Base-by-base conservation (phyloP, 2,797 vertebrate species). In the Gallinago stenura region DNA sequence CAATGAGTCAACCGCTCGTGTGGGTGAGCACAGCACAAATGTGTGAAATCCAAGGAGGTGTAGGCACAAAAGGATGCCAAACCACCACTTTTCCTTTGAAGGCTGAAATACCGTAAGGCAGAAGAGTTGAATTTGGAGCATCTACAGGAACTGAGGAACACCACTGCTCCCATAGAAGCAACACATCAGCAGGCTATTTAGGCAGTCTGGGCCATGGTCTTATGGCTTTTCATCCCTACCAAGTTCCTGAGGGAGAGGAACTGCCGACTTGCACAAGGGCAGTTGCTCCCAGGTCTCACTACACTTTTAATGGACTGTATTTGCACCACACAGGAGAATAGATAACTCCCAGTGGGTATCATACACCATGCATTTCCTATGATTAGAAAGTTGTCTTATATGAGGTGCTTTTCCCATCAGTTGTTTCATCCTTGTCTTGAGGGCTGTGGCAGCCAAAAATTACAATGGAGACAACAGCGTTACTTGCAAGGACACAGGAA, bases 1-100 rank as follows among this genome's bases (percentile, higher is more conserved):
- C 39, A 39, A 39, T 39, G 39, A 39, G 39, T 39, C 39, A 39
- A 39, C 39, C 39, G 13, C 39, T 39, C 12, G 39, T 39, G 25
- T 43, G n/a, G 9, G 26, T 56, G 25, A 60, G 16, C 0, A 0
- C 10, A 14, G 12, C 25, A 66, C 5, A 73, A 73, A 70, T 0
- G 3, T 12, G 4, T 35, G 39, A 87, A 87, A 62, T 20, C 12
- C 15, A 43, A 30, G 39, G 41, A 71, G 35, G n/a, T 39, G 24
- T 16, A 43, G 5, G 24, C 35, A 43, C 17, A 50, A 56, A 76
- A 76, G 20, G 28, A 4, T 93, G 28, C 6, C 20, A 50, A 33
- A 82, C 15, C 31, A 77, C 21, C 35, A n/a, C n/a, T 46, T 82
- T 33, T 76, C 26, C 30, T 65, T 35, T 33, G 12, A 77, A 33